phyloP scores from a whole-genome alignment of 1,140 invertebrate genomes.

The Steinernema khuongi region DNA sequence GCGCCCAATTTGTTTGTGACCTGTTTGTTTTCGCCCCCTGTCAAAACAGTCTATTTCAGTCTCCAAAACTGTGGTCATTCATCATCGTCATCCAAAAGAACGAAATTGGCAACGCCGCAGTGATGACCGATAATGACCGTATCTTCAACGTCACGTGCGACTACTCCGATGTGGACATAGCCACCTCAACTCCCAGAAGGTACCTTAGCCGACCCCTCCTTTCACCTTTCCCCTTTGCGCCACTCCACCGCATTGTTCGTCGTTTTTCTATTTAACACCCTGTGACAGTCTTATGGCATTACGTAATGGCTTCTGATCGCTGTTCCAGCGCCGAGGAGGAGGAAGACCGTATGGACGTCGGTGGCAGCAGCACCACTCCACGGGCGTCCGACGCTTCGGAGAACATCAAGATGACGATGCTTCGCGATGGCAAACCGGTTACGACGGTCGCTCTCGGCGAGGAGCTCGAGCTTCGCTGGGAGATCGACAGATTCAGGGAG shows the following conservation, averaged over 20 bases:
- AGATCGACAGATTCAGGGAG: conserved; percentile 21
- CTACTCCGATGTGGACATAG: conserved; percentile 41
- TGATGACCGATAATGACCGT: conserved; percentile 47
- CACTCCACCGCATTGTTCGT: background rate
- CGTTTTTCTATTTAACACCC: conserved; percentile 9
- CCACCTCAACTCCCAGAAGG: background rate
- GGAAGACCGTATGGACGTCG: background rate
- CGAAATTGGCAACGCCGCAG: conserved; percentile 42
- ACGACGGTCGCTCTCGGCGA: conserved; percentile 52
- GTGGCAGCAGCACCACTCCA: background rate
- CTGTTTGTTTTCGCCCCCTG: background rate
- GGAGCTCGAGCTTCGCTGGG: conserved; percentile 53
- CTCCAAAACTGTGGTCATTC: conserved; percentile 47
- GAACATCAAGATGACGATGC: conserved; percentile 47
- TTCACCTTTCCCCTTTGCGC: conserved; percentile 7
- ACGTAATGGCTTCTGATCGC: background rate
- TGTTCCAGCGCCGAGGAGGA: background rate
- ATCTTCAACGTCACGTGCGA: conserved; percentile 57
- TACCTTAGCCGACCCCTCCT: background rate
- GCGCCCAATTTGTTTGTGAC: too few relatives aligned
- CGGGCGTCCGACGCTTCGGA: conserved; percentile 22
- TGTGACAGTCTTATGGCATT: background rate
- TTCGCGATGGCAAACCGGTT: conserved; percentile 45
- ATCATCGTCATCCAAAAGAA: conserved; percentile 52
- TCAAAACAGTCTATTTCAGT: conserved; percentile 29